phyloP scores from a whole-genome alignment of 2,888 invertebrate species.

The Aelia acuminata region DNA sequence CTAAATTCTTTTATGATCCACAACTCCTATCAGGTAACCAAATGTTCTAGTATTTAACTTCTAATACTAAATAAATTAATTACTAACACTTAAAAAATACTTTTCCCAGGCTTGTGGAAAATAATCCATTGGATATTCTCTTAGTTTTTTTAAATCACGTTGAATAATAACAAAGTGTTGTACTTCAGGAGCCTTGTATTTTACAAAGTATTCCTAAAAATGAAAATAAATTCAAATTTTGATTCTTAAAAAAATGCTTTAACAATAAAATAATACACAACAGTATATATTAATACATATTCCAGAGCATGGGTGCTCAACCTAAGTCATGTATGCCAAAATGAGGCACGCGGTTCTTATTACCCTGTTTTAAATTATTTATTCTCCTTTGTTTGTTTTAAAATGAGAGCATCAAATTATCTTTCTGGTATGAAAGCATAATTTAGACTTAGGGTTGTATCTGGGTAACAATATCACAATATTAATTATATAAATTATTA shows the following conservation, averaged over 20 bases:
- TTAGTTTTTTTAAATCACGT: not conserved
- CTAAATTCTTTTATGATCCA: too few species aligned
- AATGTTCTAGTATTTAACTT: not conserved
- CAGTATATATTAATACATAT: not conserved
- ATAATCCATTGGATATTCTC: constrained; percentile 12
- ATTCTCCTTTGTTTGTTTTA: too few species aligned
- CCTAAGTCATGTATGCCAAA: too few species aligned
- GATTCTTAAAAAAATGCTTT: not conserved
- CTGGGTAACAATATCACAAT: too few species aligned
- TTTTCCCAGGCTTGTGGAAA: constrained; percentile 36
- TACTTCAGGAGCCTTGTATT: constrained; percentile 36
- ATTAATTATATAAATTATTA: too few species aligned
- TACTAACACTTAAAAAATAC: constrained; percentile 13
- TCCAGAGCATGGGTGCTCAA: too few species aligned
- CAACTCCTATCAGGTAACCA: not conserved
- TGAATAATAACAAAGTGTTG: constrained; percentile 12
- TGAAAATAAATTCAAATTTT: not conserved
- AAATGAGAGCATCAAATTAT: too few species aligned
- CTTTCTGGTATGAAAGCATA: too few species aligned
- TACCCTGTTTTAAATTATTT: too few species aligned
- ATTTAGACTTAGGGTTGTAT: too few species aligned
- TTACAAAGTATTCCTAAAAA: constrained; percentile 31
- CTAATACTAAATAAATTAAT: not conserved
- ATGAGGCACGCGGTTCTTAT: too few species aligned
- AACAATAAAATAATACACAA: not conserved